phyloP scores from a whole-genome alignment of 2,888 invertebrate genomes.

The Drosophila basisetae region DNA sequence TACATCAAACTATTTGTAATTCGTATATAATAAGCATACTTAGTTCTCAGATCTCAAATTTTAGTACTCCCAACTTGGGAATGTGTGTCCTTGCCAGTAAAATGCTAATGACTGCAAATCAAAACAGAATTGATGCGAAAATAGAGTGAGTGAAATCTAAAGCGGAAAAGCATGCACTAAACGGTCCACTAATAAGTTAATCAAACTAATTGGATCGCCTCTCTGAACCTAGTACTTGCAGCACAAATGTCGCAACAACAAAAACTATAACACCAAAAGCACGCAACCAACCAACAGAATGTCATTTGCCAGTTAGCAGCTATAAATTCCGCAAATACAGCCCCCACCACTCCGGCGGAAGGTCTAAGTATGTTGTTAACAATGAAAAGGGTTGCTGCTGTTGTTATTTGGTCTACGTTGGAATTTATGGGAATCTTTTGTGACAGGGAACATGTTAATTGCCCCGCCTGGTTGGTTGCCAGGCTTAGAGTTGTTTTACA shows the following conservation, averaged over 20 bases:
- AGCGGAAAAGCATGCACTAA: not conserved
- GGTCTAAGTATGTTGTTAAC: slow-evolving; percentile 73
- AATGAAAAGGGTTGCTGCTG: slow-evolving; percentile 66
- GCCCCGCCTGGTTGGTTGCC: slow-evolving; percentile 61
- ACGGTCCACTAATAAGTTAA: slow-evolving; percentile 68
- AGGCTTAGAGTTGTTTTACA: slow-evolving; percentile 68
- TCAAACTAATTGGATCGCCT: slow-evolving; percentile 69
- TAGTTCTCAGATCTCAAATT: not conserved
- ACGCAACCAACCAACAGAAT: slow-evolving; percentile 28
- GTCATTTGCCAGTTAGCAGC: slow-evolving; percentile 53
- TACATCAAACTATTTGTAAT: not conserved
- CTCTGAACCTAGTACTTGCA: slow-evolving; percentile 23
- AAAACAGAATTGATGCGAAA: not conserved
- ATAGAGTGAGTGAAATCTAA: not conserved
- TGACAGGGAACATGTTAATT: slow-evolving; percentile 80
- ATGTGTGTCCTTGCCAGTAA: not conserved
- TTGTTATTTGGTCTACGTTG: slow-evolving; percentile 53
- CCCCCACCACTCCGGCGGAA: slow-evolving; percentile 16
- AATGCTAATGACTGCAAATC: not conserved
- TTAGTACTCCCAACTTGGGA: not conserved
- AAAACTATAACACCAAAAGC: slow-evolving; percentile 1
- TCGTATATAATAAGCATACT: not conserved
- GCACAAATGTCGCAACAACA: slow-evolving; percentile 27
- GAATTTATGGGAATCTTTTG: slow-evolving; percentile 74
- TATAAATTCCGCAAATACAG: slow-evolving; percentile 65